Percentiles rank a stretch among this genome's conserved stretches.
Conservation (phyloP, 2,797 vertebrate species). For the Sandelia bainsii region DNA sequence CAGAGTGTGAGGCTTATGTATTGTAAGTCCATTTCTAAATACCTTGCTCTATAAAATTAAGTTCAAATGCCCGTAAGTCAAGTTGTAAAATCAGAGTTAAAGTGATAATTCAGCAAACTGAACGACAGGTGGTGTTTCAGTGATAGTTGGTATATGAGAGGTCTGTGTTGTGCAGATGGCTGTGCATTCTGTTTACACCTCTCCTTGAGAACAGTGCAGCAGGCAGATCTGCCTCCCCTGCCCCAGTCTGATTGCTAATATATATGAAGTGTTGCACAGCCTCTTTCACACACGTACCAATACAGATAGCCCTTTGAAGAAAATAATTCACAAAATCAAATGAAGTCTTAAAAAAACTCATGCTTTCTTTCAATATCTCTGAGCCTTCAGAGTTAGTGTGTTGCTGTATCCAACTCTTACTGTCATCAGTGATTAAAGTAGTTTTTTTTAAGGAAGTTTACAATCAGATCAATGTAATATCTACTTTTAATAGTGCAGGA, state of each 20-base stretch:
- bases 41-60: not conserved
- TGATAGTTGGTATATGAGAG: constrained; percentile 30
- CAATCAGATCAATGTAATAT: not conserved
- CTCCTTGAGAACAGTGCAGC: constrained; percentile 28
- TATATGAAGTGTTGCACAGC: constrained; percentile 23
- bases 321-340: constrained; percentile 18
- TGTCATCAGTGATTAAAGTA: not conserved
- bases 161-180: constrained; percentile 63
- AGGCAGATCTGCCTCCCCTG: constrained; percentile 36
- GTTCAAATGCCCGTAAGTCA: not conserved
- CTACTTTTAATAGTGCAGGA: not conserved
- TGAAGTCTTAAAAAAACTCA: not conserved
- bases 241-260: constrained; percentile 31
- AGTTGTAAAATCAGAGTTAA: not conserved
- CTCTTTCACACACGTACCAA: constrained; percentile 5
- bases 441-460: not conserved
- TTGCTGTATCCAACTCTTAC: not conserved
- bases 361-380: not conserved
- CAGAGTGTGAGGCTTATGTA: not conserved
- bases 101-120: not conserved
- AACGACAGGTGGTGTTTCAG: constrained; percentile 27
- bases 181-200: constrained; percentile 62
- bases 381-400: not conserved
- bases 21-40: not conserved
- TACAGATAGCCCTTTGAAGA: constrained; percentile 12